These are phyloP conservation scores for Athetis lepigone DNA, from an alignment of 2,888 invertebrate genomes.

Conservation along the genomic window DNA sequence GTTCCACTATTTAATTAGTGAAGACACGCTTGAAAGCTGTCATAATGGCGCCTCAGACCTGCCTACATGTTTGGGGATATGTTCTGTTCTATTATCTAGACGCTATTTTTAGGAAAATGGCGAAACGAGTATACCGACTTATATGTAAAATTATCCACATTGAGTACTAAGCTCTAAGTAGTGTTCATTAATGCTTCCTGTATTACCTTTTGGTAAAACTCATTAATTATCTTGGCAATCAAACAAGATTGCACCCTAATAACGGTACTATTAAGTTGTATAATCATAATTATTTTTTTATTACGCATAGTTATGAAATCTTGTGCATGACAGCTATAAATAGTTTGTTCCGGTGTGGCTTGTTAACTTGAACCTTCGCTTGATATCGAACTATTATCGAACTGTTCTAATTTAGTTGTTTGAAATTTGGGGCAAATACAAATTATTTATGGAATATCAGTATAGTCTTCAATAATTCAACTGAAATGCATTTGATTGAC, in stretches of 20 bases:
- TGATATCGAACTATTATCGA: constrained; percentile 65
- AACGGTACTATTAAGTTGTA: too few species aligned
- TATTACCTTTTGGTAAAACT: too few species aligned
- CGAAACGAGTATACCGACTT: constrained; percentile 33
- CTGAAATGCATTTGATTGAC: constrained; percentile 77
- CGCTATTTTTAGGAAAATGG: constrained; percentile 55
- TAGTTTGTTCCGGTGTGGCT: constrained; percentile 27
- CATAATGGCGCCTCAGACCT: constrained; percentile 77
- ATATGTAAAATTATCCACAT: constrained; percentile 37
- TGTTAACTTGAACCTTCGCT: constrained; percentile 62
- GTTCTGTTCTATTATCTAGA: constrained; percentile 63
- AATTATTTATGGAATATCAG: constrained; percentile 72
- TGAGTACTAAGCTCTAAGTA: not conserved
- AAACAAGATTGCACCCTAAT: too few species aligned
- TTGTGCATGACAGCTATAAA: constrained; percentile 5
- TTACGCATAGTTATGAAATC: not conserved
- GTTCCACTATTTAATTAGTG: constrained; percentile 78
- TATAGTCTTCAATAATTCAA: constrained; percentile 64
- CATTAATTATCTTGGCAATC: too few species aligned
- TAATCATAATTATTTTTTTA: not conserved
- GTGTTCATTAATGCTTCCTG: not conserved
- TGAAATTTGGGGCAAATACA: constrained; percentile 70
- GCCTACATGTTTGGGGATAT: constrained; percentile 69
- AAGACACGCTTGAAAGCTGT: constrained; percentile 80
- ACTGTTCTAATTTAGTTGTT: constrained; percentile 71